Percentiles rank a stretch among this genome's conserved stretches.
Evolutionary conservation across 2,797 vertebrate genomes (phyloP).

Genomic region (Schizopygopsis pylzovi): DNA sequence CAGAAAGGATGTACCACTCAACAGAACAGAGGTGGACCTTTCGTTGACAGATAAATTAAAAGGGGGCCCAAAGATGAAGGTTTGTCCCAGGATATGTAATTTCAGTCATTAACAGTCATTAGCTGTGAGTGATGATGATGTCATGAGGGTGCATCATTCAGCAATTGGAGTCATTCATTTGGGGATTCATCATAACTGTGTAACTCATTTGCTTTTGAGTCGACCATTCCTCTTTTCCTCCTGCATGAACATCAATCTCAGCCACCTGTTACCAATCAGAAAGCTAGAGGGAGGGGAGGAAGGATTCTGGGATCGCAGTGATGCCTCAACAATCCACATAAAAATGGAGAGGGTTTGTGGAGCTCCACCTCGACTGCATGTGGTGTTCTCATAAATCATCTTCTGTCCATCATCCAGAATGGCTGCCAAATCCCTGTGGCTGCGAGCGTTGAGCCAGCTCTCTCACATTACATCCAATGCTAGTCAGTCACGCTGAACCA

Average conservation of each 20-base stretch:
- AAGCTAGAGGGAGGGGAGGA: conserved; percentile 40
- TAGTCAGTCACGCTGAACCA: conserved; percentile 22
- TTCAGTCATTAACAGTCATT: conserved; percentile 47
- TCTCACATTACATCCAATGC: conserved; percentile 21
- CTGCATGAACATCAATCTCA: conserved; percentile 61
- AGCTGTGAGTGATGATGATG: conserved; percentile 51
- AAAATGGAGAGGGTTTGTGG: conserved; percentile 56
- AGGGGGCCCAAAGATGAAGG: background rate
- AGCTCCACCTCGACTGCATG: conserved; percentile 62
- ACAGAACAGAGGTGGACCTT: background rate
- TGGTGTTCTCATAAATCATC: conserved; percentile 74
- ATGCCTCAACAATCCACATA: conserved; percentile 56
- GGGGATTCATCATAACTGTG: conserved; percentile 26
- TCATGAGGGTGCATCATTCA: conserved; percentile 15
- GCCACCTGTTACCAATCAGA: conserved; percentile 68
- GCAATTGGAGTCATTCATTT: background rate
- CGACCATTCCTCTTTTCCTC: conserved; percentile 46
- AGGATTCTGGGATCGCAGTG: conserved; percentile 41
- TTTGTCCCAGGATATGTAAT: background rate
- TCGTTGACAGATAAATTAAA: background rate
- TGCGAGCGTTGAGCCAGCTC: conserved; percentile 41
- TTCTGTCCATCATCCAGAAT: conserved; percentile 65
- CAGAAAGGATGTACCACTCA: background rate
- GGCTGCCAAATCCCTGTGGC: conserved; percentile 49
- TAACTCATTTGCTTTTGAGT: conserved; percentile 45